Base-by-base conservation (phyloP, 1,140 invertebrate genomes). In the Gonatopus flavifemur region DNA sequence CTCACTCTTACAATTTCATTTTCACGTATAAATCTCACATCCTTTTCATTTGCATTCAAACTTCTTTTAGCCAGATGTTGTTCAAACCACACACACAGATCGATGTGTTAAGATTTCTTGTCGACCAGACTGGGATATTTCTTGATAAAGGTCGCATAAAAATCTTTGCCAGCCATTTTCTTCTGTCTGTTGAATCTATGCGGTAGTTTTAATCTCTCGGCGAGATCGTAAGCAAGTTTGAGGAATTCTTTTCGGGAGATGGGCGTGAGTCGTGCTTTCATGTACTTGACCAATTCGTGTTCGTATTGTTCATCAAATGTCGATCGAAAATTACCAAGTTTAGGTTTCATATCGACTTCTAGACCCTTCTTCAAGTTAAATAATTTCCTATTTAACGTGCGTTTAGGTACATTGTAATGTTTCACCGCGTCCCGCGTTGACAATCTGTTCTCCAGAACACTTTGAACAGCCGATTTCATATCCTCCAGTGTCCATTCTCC, bases 111-210 rank as follows among this genome's bases (percentile, higher is more conserved):
- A n/a, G n/a, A n/a, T n/a, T n/a, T n/a, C n/a, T n/a, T n/a, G n/a
- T n/a, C n/a, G n/a, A n/a, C n/a, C n/a, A n/a, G n/a, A n/a, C n/a
- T n/a, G n/a, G 68, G 67, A 65, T 79, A 64, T 15, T 66, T 45
- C 52, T 62, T 65, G 52, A 77, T 66, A 57, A 79, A 80, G 15
- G 46, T 33, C 24, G 66, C 55, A 42, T 66, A 72, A 70, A 70
- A 79, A 44, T 72, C 59, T 43, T 70, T 65, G 8, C 72, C 71
- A 44, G 77, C 76, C 38, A 59, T 59, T 58, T 57, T 57, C 41
- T 59, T 66, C 21, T 62, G 52, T 30, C 60, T 52, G 45, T 59
- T 70, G 37, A 70, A 69, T 30, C 25, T 16, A 48, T 67, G 49
- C 33, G 55, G 43, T 13, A 67, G 44, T 12, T 54, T 28, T 36